A percentile compares a stretch with the other conserved stretches of the same genome.
phyloP scores from a whole-genome alignment of 2,888 invertebrate species.

The Calameuta idolon region DNA sequence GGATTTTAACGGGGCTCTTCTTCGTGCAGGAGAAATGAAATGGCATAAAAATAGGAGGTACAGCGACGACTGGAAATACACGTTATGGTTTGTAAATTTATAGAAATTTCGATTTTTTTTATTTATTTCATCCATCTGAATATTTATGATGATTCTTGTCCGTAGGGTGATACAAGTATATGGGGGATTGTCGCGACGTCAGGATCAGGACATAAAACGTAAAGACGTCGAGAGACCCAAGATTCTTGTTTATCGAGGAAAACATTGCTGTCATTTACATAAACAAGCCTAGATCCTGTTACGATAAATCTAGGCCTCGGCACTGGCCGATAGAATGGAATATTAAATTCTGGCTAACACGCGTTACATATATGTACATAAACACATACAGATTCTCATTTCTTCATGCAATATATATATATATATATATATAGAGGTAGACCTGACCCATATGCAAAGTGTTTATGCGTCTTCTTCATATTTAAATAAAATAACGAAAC shows the following conservation, averaged over 20 bases:
- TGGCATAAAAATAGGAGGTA: not conserved
- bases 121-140: no score
- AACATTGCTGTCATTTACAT: conserved; percentile 39
- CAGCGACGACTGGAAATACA: not conserved
- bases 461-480: not conserved
- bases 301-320: conserved; percentile 37
- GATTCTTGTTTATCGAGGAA: conserved; percentile 22
- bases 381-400: not conserved
- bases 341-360: conserved; percentile 34
- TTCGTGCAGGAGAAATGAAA: not conserved
- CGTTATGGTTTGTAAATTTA: not conserved
- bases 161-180: not conserved
- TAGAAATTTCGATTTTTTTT: not conserved
- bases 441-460: not conserved
- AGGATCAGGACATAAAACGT: conserved; percentile 15
- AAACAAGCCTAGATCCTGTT: conserved; percentile 43
- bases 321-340: conserved; percentile 32
- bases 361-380: conserved; percentile 11
- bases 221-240: conserved; percentile 12
- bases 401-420: not conserved
- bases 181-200: not conserved
- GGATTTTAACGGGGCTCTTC: not conserved
- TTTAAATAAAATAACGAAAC: not conserved
- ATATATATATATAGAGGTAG: not conserved
- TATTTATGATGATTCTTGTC: not conserved